Evolutionary conservation across 2,113 vertebrate species (phyloP).

Genomic region (Pyrgilauda ruficollis): DNA sequence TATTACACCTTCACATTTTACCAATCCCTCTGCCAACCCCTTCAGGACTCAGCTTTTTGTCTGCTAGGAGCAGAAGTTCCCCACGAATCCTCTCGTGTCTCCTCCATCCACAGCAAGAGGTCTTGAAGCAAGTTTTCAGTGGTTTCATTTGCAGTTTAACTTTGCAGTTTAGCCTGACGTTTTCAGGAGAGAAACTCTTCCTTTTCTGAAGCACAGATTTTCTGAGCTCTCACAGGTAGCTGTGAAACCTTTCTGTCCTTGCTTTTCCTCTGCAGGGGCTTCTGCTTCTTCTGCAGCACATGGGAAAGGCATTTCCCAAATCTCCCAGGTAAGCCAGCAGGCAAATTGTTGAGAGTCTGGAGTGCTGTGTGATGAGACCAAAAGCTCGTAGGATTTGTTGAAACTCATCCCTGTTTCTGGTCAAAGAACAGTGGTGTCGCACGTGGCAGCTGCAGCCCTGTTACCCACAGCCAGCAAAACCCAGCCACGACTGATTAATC

Average conservation of each 20-base stretch:
- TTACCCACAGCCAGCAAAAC: neutral
- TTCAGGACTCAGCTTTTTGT: neutral
- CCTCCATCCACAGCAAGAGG: neutral
- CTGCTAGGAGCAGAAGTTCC: neutral
- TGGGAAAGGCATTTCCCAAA: neutral
- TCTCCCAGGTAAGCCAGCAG: neutral
- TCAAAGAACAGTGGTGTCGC: fast-evolving
- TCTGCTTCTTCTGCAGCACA: neutral
- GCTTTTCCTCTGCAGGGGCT: neutral
- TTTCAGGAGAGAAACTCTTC: neutral
- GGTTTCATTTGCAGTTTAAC: neutral
- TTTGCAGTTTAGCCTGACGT: neutral
- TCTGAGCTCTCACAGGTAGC: neutral
- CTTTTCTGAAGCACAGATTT: neutral
- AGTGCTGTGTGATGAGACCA: neutral
- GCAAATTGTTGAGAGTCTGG: neutral
- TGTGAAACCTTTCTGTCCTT: neutral
- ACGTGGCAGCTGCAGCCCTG: fast-evolving
- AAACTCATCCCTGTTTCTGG: neutral
- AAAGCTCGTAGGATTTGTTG: neutral
- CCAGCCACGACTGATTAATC: neutral
- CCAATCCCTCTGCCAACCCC: neutral
- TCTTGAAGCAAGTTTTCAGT: neutral
- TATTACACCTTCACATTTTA: neutral
- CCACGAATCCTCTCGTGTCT: neutral